These are phyloP conservation scores for Anticlea derivata DNA, from an alignment of 2,888 invertebrate genomes.

Conservation along the genomic window DNA sequence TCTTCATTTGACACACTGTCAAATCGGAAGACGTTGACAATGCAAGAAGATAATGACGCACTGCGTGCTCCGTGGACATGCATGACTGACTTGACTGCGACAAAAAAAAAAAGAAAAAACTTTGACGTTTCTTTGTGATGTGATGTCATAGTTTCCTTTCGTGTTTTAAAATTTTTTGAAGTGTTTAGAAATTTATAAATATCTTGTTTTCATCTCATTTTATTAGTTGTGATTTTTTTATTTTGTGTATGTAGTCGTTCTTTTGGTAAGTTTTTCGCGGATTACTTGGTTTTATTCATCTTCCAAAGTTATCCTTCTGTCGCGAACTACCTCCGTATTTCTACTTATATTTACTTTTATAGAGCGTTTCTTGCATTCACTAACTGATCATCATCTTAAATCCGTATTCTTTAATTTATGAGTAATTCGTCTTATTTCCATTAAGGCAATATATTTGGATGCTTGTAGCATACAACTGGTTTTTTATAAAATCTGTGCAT, in stretches of 20 bases:
- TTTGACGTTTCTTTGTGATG: conserved; percentile 71
- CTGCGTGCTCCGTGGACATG: too few species aligned
- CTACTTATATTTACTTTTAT: not conserved
- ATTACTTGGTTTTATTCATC: not conserved
- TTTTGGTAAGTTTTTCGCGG: conserved; percentile 42
- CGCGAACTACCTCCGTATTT: conserved; percentile 28
- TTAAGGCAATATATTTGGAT: too few species aligned
- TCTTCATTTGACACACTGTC: not conserved
- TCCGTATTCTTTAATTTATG: not conserved
- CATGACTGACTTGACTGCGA: conserved; percentile 17
- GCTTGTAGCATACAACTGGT: too few species aligned
- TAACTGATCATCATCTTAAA: not conserved
- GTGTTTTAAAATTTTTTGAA: conserved; percentile 49
- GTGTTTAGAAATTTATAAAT: conserved; percentile 41
- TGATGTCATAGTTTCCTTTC: conserved; percentile 53
- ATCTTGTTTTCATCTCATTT: conserved; percentile 28
- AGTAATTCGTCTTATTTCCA: not conserved
- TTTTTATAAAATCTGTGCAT: too few species aligned
- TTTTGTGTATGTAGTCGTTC: conserved; percentile 36
- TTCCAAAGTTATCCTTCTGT: conserved; percentile 21
- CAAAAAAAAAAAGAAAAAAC: conserved; percentile 56
- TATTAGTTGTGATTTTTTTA: conserved; percentile 39
- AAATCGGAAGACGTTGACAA: conserved; percentile 39
- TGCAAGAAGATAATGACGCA: too few species aligned
- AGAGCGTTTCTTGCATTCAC: not conserved